Percentiles rank a stretch among this genome's conserved stretches.
Conservation (phyloP, 1,140 invertebrate genomes). For the Cherax destructor region DNA sequence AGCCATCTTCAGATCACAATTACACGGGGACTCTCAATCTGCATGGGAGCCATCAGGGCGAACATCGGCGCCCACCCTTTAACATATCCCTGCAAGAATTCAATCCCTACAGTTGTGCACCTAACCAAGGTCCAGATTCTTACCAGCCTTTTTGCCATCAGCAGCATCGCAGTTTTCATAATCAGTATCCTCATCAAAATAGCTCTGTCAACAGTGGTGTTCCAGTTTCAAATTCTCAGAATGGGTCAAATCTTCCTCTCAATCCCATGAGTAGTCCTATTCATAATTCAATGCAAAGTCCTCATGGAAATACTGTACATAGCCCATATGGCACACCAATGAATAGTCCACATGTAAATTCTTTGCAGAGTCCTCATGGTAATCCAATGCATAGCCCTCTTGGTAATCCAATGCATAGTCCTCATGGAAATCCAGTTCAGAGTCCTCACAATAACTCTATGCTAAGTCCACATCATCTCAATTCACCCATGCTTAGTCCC, state of each 20-base stretch:
- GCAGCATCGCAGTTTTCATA: conserved; percentile 27
- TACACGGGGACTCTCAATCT: conserved; percentile 34
- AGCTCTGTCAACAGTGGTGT: conserved; percentile 25
- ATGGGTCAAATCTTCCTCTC: conserved; percentile 33
- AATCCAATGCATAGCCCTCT: conserved; percentile 56
- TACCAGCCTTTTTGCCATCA: conserved; percentile 44
- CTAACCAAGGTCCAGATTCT: conserved; percentile 25
- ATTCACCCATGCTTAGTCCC: conserved; percentile 46
- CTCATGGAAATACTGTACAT: conserved; percentile 47
- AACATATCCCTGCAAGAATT: conserved; percentile 60
- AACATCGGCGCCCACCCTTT: conserved; percentile 49
- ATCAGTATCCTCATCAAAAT: conserved; percentile 49
- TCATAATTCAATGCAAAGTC: conserved; percentile 58
- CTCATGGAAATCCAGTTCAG: conserved; percentile 41
- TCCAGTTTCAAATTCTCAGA: conserved; percentile 36
- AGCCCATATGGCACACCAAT: conserved; percentile 59
- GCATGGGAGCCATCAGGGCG: conserved; percentile 33
- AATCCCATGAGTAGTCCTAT: conserved; percentile 53
- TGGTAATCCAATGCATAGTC: conserved; percentile 46
- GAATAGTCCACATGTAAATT: conserved; percentile 53
- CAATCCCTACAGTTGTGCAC: conserved; percentile 42
- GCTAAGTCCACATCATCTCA: conserved; percentile 46
- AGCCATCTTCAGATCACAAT: conserved; percentile 52
- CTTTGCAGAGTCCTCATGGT: conserved; percentile 48
- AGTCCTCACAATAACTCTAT: conserved; percentile 52